Evolutionary conservation across 2,888 invertebrate species (phyloP).

Genomic region (Polylopha cassiicola): DNA sequence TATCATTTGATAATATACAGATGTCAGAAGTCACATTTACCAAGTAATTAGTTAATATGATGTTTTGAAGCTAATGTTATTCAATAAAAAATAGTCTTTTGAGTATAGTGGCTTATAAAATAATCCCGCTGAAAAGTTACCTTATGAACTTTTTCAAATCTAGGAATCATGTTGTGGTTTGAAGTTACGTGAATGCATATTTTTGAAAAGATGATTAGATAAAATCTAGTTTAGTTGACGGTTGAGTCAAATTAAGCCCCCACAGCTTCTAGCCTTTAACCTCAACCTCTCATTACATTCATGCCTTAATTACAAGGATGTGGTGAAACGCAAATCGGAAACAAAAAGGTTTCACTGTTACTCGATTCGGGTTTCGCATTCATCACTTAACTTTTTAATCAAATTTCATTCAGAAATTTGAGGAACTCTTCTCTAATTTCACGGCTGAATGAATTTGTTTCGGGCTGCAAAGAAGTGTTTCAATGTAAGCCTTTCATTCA

Average conservation of each 20-base stretch:
- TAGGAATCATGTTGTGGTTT: no score
- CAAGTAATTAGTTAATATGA: no score
- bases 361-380: slow-evolving; percentile 50
- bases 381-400: slow-evolving; percentile 67
- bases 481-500: slow-evolving; percentile 62
- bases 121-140: no score
- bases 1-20: no score
- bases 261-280: slow-evolving; percentile 12
- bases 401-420: slow-evolving; percentile 65
- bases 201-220: no score
- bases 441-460: slow-evolving; percentile 68
- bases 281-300: slow-evolving; percentile 16
- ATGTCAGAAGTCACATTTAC: no score
- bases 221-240: no score
- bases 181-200: no score
- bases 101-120: no score
- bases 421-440: slow-evolving; percentile 65
- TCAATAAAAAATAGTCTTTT: no score
- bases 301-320: slow-evolving; percentile 21
- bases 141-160: no score
- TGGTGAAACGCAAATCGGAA: slow-evolving; percentile 21
- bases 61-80: no score
- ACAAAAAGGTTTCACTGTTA: slow-evolving; percentile 32
- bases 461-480: slow-evolving; percentile 63
- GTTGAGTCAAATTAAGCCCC: background rate